phyloP scores from a whole-genome alignment of 2,113 vertebrate species.

The Phalacrocorax aristotelis region DNA sequence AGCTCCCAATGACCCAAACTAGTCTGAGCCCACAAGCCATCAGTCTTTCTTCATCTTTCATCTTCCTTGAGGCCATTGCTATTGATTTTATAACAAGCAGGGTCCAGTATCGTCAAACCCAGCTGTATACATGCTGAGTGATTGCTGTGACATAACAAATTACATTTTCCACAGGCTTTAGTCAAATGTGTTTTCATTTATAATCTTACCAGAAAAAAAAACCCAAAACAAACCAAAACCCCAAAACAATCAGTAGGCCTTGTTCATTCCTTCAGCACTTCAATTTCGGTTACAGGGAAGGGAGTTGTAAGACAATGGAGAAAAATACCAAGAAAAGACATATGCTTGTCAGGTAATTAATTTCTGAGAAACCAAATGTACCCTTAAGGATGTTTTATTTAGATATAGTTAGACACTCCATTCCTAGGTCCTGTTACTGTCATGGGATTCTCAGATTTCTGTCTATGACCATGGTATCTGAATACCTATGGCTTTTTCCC shows the following conservation, averaged over 20 bases:
- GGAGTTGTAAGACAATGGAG: not conserved
- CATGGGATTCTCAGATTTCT: not conserved
- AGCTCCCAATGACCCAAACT: not conserved
- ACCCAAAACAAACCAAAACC: too few relatives aligned
- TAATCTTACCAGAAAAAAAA: not conserved
- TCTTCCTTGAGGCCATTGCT: not conserved
- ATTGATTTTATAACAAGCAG: not conserved
- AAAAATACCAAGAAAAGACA: not conserved
- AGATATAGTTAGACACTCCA: not conserved
- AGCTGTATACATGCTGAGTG: not conserved
- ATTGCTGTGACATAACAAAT: constrained; percentile 27
- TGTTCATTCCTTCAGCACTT: not conserved
- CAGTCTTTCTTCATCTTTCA: not conserved
- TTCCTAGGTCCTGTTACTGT: not conserved
- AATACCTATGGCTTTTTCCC: not conserved
- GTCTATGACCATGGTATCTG: not conserved
- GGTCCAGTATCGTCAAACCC: not conserved
- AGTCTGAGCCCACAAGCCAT: not conserved
- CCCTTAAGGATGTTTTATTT: not conserved
- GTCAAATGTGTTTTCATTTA: constrained; percentile 31
- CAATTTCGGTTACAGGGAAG: not conserved
- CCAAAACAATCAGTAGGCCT: not conserved
- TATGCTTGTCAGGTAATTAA: not conserved
- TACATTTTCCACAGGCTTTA: constrained; percentile 21
- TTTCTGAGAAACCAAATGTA: not conserved